Conservation (phyloP, 2,888 invertebrate genomes). For the Oligia strigilis region DNA sequence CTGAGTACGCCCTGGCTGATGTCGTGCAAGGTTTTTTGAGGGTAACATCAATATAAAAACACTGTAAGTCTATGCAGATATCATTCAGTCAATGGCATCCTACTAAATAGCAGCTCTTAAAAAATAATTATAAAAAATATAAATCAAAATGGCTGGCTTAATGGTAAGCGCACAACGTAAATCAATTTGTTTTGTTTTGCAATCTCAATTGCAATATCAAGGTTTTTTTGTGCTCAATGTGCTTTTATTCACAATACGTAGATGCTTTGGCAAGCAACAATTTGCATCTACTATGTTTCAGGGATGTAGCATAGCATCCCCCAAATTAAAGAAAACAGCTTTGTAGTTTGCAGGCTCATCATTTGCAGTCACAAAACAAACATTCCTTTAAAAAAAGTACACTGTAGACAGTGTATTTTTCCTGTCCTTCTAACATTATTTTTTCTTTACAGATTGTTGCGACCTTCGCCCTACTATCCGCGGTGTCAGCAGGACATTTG, state of each 20-base stretch:
- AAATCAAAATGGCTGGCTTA: conserved; percentile 62
- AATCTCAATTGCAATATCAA: conserved; percentile 13
- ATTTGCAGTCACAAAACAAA: not conserved
- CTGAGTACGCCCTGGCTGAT: conserved; percentile 66
- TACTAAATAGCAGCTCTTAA: conserved; percentile 43
- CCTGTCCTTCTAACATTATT: not conserved
- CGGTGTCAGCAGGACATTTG: conserved; percentile 73
- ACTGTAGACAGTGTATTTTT: no score
- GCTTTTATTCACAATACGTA: not conserved
- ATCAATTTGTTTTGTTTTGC: conserved; percentile 25
- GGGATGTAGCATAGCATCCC: not conserved
- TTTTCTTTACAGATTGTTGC: conserved; percentile 69
- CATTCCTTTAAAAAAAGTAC: not conserved
- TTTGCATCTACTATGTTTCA: not conserved
- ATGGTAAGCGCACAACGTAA: conserved; percentile 63
- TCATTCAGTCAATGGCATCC: conserved; percentile 71
- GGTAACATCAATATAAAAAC: conserved; percentile 77
- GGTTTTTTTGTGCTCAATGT: not conserved
- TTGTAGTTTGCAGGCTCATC: not conserved
- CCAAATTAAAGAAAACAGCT: not conserved
- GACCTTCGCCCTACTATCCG: conserved; percentile 68
- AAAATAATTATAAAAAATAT: conserved; percentile 9
- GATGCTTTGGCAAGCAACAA: not conserved
- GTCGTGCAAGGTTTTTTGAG: conserved; percentile 72
- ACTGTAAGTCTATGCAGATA: conserved; percentile 65